Evolutionary conservation across 1,140 invertebrate genomes (phyloP), one percentile per base, ranked within the genome.

Genomic region (Dreissena polymorpha): DNA sequence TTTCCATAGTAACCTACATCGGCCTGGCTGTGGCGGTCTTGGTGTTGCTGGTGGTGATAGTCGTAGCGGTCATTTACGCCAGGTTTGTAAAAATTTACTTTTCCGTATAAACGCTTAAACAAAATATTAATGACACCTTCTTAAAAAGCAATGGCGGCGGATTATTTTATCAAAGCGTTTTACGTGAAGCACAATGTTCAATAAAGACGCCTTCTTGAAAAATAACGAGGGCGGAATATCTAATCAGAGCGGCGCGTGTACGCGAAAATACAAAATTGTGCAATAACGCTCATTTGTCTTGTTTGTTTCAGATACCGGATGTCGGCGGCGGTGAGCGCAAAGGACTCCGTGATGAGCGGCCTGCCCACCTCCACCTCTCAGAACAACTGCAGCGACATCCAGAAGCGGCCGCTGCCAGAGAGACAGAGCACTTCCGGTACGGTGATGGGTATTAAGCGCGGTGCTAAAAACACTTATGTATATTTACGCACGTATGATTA

Each of bases 321-420:
- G 21, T 23, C 69, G 13, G 23, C 18, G 50, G 25, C 49, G 5
- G 16, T 13, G 14, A 16, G 69, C 13, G 21, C 27, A 0, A 55
- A n/a, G 23, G 27, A 69, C 6, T 16, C n/a, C 0, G 49, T 23
- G 14, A 69, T 25, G 23, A 53, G 13, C 13, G 57, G 68, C 23
- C n/a, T 82, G 14, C 65, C 79, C 6, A 67, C 49, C 10, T 82
- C 79, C 1, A 74, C 25, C 27, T 82, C 79, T 14, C 79, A 65
- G 18, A 74, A 29, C 16, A 82, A 82, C 27, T 73, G 70, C 51
- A 82, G 79, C 49, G 79, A 82, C 14, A 82, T 82, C 27, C 79
- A 82, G 71, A 82, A 74, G 29, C 18, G 79, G 21, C 79, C 79
- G 10, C 50, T 82, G 16, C 79, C 79, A 2, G 70, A 67, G 1